A percentile compares a stretch with the other conserved stretches of the same genome.
Evolutionary conservation across 2,888 invertebrate genomes (phyloP).

Genomic region (Troides aeacus): DNA sequence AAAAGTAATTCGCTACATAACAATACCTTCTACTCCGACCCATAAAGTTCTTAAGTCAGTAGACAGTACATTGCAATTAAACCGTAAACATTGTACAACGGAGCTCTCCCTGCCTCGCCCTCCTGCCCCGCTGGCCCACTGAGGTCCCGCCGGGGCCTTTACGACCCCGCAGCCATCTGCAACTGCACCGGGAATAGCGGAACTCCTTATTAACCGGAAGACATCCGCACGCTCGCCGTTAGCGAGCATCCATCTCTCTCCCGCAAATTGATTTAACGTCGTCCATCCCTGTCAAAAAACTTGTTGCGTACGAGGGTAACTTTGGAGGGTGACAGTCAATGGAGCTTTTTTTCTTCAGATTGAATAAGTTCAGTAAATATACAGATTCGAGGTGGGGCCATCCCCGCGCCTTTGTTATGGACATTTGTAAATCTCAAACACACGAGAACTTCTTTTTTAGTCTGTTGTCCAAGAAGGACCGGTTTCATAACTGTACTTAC

Average conservation of each 20-base stretch:
- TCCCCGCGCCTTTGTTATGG: neutral
- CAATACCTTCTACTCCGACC: too few species aligned
- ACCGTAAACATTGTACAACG: too few species aligned
- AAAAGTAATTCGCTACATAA: too few species aligned
- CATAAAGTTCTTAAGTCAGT: too few species aligned
- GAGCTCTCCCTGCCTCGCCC: neutral
- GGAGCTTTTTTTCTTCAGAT: slow-evolving; percentile 44
- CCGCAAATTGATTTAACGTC: slow-evolving; percentile 33
- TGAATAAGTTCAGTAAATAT: slow-evolving; percentile 17
- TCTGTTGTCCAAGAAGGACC: too few species aligned
- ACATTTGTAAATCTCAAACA: neutral
- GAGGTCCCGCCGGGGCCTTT: slow-evolving; percentile 33
- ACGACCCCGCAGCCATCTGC: slow-evolving; percentile 29
- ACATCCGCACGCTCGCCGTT: slow-evolving; percentile 68
- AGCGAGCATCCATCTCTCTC: slow-evolving; percentile 46
- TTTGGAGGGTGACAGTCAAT: slow-evolving; percentile 51
- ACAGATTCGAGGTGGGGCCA: neutral
- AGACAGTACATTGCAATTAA: too few species aligned
- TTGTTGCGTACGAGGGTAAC: slow-evolving; percentile 53
- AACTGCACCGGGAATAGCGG: slow-evolving; percentile 43
- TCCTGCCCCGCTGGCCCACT: slow-evolving; percentile 58
- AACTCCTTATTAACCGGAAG: slow-evolving; percentile 58
- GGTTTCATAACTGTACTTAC: too few species aligned
- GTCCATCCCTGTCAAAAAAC: slow-evolving; percentile 46
- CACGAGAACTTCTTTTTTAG: too few species aligned